These are phyloP conservation scores for Drosophila emarginata DNA, from an alignment of 2,888 invertebrate species.

Conservation along the genomic window DNA sequence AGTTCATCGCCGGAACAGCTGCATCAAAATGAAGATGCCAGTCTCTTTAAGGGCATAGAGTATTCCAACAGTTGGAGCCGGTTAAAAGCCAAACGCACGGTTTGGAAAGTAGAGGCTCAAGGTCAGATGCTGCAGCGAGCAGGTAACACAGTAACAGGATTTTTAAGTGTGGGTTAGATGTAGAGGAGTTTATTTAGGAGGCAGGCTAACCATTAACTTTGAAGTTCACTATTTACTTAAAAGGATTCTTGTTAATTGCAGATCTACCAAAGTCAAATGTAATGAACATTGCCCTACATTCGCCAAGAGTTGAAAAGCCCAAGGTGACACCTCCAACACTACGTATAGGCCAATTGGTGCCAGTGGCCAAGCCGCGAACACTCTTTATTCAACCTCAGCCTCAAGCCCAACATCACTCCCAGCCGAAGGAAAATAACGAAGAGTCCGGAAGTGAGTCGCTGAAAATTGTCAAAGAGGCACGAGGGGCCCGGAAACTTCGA, in stretches of 20 bases:
- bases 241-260: slow-evolving; percentile 34
- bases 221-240: not conserved
- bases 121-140: slow-evolving; percentile 67
- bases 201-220: not conserved
- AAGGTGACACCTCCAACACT: slow-evolving; percentile 60
- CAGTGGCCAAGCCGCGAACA: slow-evolving; percentile 79
- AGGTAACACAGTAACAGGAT: slow-evolving; percentile 65
- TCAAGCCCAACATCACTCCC: slow-evolving; percentile 7
- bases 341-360: slow-evolving; percentile 67
- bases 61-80: slow-evolving; percentile 85
- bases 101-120: slow-evolving; percentile 76
- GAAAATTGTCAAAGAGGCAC: slow-evolving; percentile 80
- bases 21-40: slow-evolving; percentile 22
- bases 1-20: slow-evolving; percentile 74
- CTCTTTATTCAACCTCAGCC: slow-evolving; percentile 53
- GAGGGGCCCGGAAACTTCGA: slow-evolving; percentile 84
- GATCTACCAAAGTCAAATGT: slow-evolving; percentile 82
- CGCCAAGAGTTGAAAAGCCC: slow-evolving; percentile 71
- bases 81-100: slow-evolving; percentile 83
- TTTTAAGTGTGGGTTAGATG: not conserved
- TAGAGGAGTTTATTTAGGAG: slow-evolving; percentile 65
- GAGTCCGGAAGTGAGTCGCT: slow-evolving; percentile 69
- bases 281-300: slow-evolving; percentile 81
- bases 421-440: slow-evolving; percentile 45
- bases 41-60: slow-evolving; percentile 60